Base-by-base conservation (phyloP, 2,797 vertebrate genomes). In the Eulemur rubriventer region DNA sequence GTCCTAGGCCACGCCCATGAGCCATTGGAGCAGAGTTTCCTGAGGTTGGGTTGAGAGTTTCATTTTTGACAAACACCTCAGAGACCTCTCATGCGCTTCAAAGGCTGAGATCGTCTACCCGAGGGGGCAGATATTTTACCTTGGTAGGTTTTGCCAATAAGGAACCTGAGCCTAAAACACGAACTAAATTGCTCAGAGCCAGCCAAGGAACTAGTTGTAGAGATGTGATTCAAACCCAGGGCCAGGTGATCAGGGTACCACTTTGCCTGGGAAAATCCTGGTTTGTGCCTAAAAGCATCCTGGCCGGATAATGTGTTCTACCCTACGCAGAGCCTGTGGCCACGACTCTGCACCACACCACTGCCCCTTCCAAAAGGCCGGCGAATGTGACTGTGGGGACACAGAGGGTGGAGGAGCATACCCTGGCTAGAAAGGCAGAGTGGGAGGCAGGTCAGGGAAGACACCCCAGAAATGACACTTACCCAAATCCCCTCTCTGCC, bases 181-280 rank as follows among this genome's bases (percentile, higher is more conserved):
- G 14, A 84, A 20, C n/a, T 50, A 75, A 72, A n/a, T 57, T 72
- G 17, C 52, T 81, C 70, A 70, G 48, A 17, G 14, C 52, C 16
- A 10, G 73, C 35, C 46, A 55, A 48, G 13, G 52, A 76, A 46
- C 11, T 79, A 20, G 16, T 28, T 50, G n/a, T 13, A 80, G 83
- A 55, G 61, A 46, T 24, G 17, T 30, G 55, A 72, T n/a, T 93
- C 87, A 87, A 83, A 83, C n/a, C 69, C 70, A 69, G 92, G 59
- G 63, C 22, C 20, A 73, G 75, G 59, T 33, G 46, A 28, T 10
- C 7, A 0, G 35, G 3, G 28, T 48, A 57, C 52, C 69, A 9
- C 16, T 80, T 73, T 20, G 69, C 69, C 91, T 96, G 95, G 70
- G 89, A 83, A 72, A 91, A 48, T 87, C 41, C 50, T 72, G 65